Evolutionary conservation across 1,140 invertebrate genomes (phyloP).

Genomic region (Wasmannia auropunctata): DNA sequence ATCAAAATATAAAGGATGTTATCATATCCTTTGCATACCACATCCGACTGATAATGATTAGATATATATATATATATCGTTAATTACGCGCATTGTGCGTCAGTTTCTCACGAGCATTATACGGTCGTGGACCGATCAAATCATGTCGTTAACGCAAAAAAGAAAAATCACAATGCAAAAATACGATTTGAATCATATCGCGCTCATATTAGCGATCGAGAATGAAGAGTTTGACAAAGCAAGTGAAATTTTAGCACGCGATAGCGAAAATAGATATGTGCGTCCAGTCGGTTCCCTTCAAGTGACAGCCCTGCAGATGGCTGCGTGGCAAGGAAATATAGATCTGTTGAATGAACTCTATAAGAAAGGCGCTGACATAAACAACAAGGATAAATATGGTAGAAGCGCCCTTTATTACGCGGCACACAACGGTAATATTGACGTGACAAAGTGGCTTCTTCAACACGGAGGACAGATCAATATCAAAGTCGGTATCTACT

Average conservation of each 20-base stretch:
- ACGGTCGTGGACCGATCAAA: background rate
- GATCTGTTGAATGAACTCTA: conserved; percentile 59
- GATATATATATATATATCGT: no score
- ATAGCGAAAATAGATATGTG: background rate
- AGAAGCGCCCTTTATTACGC: conserved; percentile 70
- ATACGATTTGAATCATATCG: background rate
- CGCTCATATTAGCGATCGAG: conserved; percentile 37
- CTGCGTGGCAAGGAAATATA: conserved; percentile 64
- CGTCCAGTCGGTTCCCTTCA: conserved; percentile 25
- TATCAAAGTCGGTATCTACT: conserved; percentile 42
- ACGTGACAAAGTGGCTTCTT: conserved; percentile 63
- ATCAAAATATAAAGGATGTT: background rate
- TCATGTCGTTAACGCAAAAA: background rate
- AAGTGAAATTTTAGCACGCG: background rate
- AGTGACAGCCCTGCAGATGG: conserved; percentile 66
- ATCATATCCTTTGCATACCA: conserved; percentile 41
- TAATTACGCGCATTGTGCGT: background rate
- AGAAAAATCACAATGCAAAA: background rate
- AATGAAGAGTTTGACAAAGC: background rate
- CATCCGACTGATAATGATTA: conserved; percentile 53
- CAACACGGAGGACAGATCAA: conserved; percentile 45
- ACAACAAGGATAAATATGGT: conserved; percentile 70
- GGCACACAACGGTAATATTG: conserved; percentile 45
- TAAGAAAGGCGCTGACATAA: conserved; percentile 59
- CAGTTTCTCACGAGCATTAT: background rate